Evolutionary conservation across 2,113 vertebrate genomes (phyloP).

Genomic region (Scopus umbretta): DNA sequence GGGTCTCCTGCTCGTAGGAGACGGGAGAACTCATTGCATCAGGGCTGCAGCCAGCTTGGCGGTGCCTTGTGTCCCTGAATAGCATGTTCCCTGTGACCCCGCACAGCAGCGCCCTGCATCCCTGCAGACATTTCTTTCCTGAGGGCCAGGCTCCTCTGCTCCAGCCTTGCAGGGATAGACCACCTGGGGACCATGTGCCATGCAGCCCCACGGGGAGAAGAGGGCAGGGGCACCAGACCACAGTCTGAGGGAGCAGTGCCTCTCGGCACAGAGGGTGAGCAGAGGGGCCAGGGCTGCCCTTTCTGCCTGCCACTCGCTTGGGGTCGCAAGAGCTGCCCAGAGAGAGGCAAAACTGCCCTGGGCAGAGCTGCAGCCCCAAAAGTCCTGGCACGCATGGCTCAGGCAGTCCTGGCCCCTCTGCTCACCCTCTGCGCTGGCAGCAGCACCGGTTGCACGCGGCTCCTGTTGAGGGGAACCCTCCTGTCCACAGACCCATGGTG

Average conservation of each 20-base stretch:
- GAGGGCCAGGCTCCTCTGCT: neutral
- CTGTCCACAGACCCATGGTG: rapidly evolving
- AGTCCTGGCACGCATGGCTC: rapidly evolving
- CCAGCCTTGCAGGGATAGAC: neutral
- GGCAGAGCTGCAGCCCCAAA: neutral
- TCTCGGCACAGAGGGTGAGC: rapidly evolving
- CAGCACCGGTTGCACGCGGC: neutral
- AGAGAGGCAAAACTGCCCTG: neutral
- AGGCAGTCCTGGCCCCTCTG: neutral
- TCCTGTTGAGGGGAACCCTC: neutral
- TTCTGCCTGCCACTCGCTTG: rapidly evolving
- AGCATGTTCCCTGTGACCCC: no score
- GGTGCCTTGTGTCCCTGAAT: neutral
- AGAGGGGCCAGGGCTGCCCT: neutral
- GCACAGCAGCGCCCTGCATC: neutral
- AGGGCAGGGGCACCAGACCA: neutral
- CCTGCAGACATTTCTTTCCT: neutral
- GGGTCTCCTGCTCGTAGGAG: neutral
- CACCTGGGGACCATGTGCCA: rapidly evolving
- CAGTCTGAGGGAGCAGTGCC: neutral
- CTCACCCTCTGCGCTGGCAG: neutral
- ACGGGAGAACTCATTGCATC: neutral
- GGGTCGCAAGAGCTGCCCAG: neutral
- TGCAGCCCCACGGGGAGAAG: neutral
- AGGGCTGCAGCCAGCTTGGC: neutral